Percentiles rank a stretch among this genome's conserved stretches.
Evolutionary conservation across 2,113 vertebrate genomes (phyloP).

Genomic region (Argyrosomus japonicus): DNA sequence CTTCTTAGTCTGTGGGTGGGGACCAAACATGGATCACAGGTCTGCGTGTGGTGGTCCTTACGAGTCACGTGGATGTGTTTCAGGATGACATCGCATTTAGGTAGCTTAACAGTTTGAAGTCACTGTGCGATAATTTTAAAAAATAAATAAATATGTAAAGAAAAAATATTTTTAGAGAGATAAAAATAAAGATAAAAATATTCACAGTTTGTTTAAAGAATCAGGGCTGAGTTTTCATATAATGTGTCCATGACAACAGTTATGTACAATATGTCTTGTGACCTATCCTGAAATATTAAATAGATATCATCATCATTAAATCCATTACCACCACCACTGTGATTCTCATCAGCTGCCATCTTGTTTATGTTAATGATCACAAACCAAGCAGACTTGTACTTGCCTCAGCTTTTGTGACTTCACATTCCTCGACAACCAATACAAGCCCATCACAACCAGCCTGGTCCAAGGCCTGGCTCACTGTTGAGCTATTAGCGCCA

Average conservation of each 20-base stretch:
- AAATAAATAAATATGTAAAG: not conserved
- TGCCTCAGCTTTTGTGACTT: slow-evolving; percentile 46
- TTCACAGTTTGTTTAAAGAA: not conserved
- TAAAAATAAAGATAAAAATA: not conserved
- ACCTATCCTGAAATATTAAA: not conserved
- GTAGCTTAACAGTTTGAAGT: not conserved
- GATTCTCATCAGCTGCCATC: slow-evolving; percentile 28
- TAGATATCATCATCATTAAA: not conserved
- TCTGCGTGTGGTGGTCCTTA: slow-evolving; percentile 24
- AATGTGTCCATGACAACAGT: not conserved
- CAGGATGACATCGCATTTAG: slow-evolving; percentile 1
- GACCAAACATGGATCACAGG: slow-evolving; percentile 55
- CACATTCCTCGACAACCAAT: slow-evolving; percentile 74
- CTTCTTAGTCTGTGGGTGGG: slow-evolving; percentile 59
- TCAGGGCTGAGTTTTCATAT: not conserved
- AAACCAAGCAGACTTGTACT: slow-evolving; percentile 19
- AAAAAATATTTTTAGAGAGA: not conserved
- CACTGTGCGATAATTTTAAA: not conserved
- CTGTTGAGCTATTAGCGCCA: slow-evolving; percentile 76
- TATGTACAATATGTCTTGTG: not conserved
- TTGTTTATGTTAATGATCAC: slow-evolving; percentile 34
- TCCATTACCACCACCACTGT: not conserved
- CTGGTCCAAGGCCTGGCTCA: slow-evolving; percentile 69
- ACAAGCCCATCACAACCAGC: slow-evolving; percentile 53
- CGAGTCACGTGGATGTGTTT: slow-evolving; percentile 11